Conservation (phyloP, 2,797 vertebrate species). For the Melanotaenia pygmaea region DNA sequence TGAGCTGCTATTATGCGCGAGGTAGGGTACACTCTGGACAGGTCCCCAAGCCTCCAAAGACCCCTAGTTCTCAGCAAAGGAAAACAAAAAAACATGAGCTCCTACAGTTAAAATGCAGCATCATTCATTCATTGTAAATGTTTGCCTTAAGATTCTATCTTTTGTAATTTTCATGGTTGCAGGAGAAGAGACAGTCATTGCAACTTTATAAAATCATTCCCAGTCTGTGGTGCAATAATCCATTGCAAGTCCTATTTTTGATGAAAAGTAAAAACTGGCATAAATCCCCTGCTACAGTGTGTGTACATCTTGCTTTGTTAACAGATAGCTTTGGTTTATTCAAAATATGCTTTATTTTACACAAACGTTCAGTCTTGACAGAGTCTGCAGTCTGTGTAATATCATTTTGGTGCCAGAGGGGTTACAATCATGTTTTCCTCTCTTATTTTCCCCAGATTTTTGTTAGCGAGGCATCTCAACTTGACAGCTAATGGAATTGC, state of each 20-base stretch:
- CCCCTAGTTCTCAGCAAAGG: neutral
- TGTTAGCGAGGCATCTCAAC: constrained; percentile 61
- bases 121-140: neutral
- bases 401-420: constrained; percentile 70
- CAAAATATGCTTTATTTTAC: constrained; percentile 31
- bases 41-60: too few species aligned
- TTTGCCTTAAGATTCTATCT: constrained; percentile 8
- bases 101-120: neutral
- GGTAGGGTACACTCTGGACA: too few species aligned
- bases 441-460: constrained; percentile 73
- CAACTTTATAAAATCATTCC: constrained; percentile 77
- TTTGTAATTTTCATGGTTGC: constrained; percentile 54
- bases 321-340: constrained; percentile 25
- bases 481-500: constrained; percentile 80
- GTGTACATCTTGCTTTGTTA: constrained; percentile 36
- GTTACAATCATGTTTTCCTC: constrained; percentile 81
- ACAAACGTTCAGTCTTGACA: constrained; percentile 53
- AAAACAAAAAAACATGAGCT: too few species aligned
- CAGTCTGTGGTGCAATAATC: constrained; percentile 61
- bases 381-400: constrained; percentile 55
- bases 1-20: too few species aligned
- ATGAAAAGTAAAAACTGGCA: constrained; percentile 25
- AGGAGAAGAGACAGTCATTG: constrained; percentile 59
- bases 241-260: neutral
- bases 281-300: constrained; percentile 9